Base-by-base conservation (phyloP, 2,888 invertebrate species). In the Hirtodrosophila histrioides region DNA sequence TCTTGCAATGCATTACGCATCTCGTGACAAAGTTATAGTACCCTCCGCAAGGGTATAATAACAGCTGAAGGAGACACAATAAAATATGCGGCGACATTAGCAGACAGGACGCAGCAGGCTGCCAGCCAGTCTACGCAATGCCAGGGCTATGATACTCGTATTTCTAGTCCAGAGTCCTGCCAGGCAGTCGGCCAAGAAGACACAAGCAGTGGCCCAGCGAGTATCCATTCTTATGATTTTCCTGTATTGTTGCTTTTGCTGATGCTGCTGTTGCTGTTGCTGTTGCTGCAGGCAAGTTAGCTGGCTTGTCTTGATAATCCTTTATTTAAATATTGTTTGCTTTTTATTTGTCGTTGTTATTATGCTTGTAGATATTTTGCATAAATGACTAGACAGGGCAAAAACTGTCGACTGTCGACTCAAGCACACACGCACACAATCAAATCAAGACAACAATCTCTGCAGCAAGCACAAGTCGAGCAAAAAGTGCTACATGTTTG, bases 291-390 rank as follows among this genome's bases (percentile, higher is more conserved):
- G 72, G 75, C 72, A 50, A 72, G 65, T 57, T 64, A 43, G 54
- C 50, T 60, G 55, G 65, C 49, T 65, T 71, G 71, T 69, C 56
- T 56, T 68, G 78, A 81, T 81, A 84, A 81, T 81, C 84, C 86
- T 80, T 86, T 86, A 86, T 86, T 81, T 75, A 86, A 81, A 81
- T 86, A 83, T 84, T 77, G 71, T 75, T 66, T 81, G 75, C 67
- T 70, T 66, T 75, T 69, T 84, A 86, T 86, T 86, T 81, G 85
- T 61, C 64, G 58, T 75, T 72, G 78, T 74, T 77, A 74, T 80
- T 80, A 67, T 77, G 83, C 77, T 78, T 69, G 78, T 64, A 75
- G 78, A 68, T 84, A 86, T 84, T 86, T 82, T 84, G 72, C 75
- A 82, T 84, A 82, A 84, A 84, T 82, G 84, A 84, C 87, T 71